Base-by-base conservation (phyloP, 1,140 invertebrate genomes). In the Limonius californicus region DNA sequence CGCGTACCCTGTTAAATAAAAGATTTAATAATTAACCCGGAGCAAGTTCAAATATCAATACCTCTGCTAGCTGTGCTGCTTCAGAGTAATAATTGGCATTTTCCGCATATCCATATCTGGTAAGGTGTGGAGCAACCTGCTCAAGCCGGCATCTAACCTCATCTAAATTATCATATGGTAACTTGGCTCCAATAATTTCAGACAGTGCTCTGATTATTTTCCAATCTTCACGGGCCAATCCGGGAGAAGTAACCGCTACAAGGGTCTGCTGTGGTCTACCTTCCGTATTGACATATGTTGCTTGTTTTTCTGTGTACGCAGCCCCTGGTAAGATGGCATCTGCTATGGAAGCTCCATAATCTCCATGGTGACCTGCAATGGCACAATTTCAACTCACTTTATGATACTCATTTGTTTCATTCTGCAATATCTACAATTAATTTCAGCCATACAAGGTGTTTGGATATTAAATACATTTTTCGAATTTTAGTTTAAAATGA, bases 291-390 rank as follows among this genome's bases (percentile, higher is more conserved):
- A 98, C 94, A 79, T 95, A 99, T 12, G 90, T 98, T 7, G 83
- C 95, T 76, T 94, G 89, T 79, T 99, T 99, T 82, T 99, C 97
- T 1, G 97, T 99, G 76, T 98, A 99, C 0, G 97, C 95, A n/a
- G 94, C 93, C 59, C 94, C 97, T 15, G 97, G 96, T 1, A 99
- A 80, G 61, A 99, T 84, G 14, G 93, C 85, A 80, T 99, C 97
- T 59, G 97, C 96, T 64, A 96, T 90, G 55, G 86, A 78, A 9
- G 97, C 97, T 64, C 97, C 97, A 64, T 79, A 82, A 78, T 99
- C 97, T 56, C 97, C 97, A 80, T 98, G 97, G 80, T 97, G 95
- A 56, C 97, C 95, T 92, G 39, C 62, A 63, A 55, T 2, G 6
- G 27, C 27, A 32, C 11, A 32, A 6, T 32, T 32, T n/a, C n/a